Evolutionary conservation across 2,113 vertebrate species (phyloP), one percentile per base, ranked within the genome.

Genomic region (Scomber scombrus): DNA sequence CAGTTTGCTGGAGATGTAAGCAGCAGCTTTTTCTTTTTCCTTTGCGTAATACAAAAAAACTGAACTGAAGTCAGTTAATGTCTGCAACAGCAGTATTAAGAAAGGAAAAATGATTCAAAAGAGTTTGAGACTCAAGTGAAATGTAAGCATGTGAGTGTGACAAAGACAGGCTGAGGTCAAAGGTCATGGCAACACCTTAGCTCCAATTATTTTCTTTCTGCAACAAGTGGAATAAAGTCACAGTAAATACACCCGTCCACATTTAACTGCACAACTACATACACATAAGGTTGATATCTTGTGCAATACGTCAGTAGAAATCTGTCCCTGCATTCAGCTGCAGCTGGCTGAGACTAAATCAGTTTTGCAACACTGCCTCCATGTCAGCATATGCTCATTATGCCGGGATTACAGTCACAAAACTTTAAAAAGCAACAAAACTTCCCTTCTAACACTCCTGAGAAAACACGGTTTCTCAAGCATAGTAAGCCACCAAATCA

Each of bases 341-440:
- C 81, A 68, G 75, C 45, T 58, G 76, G 18, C 65, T 71, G 77
- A 86, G 75, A 79, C 71, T 66, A 77, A 78, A 52, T 66, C 64
- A 57, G 77, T 92, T 92, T 92, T 89, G 88, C 83, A 91, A 91
- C 75, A 76, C 82, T 63, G 85, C 79, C 63, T 84, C 72, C 63
- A 34, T 74, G 85, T 91, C 90, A 89, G 75, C 40, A 52, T 79
- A 81, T 68, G 69, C 86, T 92, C 88, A 93, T 94, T 94, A 94
- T 85, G 74, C 78, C 65, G 23, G 92, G 93, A 94, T 93, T 94
- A 94, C 49, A 88, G 87, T 78, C 86, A 92, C 88, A 82, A 74
- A 83, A 77, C 78, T 79, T 90, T 52, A 81, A 87, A 87, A 91
- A 75, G 73, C 71, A 85, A 89, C 75, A 87, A 71, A 89, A 84